Evolutionary conservation across 2,113 vertebrate genomes (phyloP).

Genomic region (Aegypius monachus): DNA sequence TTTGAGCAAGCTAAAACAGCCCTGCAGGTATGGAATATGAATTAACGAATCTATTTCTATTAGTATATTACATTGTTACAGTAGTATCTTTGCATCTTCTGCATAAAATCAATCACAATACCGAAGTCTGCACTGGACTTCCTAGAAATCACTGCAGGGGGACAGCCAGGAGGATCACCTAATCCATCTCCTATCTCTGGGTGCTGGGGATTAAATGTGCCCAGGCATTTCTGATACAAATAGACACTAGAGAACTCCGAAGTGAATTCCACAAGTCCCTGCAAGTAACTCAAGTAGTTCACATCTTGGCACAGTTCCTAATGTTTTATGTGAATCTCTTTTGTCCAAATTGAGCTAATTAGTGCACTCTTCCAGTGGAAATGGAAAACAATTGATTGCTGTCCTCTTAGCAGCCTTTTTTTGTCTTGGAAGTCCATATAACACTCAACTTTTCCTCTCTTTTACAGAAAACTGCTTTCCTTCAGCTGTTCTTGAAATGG

Average conservation of each 20-base stretch:
- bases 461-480: neutral
- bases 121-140: neutral
- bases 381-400: neutral
- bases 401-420: neutral
- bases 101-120: rapidly evolving
- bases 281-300: neutral
- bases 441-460: neutral
- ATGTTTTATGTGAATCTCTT: neutral
- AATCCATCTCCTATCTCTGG: neutral
- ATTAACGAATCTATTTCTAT: neutral
- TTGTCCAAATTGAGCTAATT: neutral
- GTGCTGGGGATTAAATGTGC: neutral
- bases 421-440: neutral
- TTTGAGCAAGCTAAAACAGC: neutral
- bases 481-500: neutral
- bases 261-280: neutral
- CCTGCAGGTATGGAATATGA: neutral
- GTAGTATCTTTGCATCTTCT: neutral
- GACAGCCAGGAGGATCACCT: neutral
- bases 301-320: neutral
- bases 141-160: neutral
- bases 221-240: neutral
- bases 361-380: neutral
- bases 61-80: neutral
- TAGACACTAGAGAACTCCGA: neutral